Evolutionary conservation across 92 coral and sea anemone species (phyloP).

Genomic region (Epizoanthus ramosus): DNA sequence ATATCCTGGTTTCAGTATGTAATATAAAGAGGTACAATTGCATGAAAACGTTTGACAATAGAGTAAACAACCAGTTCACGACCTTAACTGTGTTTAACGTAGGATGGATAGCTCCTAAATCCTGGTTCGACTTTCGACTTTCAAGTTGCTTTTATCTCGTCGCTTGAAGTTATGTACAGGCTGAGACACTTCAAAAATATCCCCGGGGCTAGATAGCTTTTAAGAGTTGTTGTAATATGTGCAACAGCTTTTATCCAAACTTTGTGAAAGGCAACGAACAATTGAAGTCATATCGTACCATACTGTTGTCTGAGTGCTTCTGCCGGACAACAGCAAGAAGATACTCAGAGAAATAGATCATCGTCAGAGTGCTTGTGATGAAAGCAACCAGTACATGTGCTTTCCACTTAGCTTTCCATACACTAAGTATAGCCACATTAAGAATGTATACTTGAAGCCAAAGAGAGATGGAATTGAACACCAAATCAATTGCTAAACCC

Average conservation of each 20-base stretch:
- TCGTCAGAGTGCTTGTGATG: slow-evolving; percentile 25
- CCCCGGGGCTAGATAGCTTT: no score
- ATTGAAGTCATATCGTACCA: neutral
- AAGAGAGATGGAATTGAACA: slow-evolving; percentile 59
- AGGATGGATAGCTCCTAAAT: no score
- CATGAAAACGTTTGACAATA: no score
- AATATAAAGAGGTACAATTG: no score
- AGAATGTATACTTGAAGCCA: slow-evolving; percentile 49
- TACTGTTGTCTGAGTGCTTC: slow-evolving; percentile 10
- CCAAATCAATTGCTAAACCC: slow-evolving; percentile 58
- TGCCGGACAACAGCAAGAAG: slow-evolving; percentile 39
- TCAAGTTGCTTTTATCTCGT: no score
- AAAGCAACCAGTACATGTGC: slow-evolving; percentile 43
- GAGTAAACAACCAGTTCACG: no score
- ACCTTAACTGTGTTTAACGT: no score
- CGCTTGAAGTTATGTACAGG: no score
- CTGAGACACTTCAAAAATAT: no score
- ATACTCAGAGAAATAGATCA: slow-evolving; percentile 51
- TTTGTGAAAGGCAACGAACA: slow-evolving; percentile 20
- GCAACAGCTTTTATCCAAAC: neutral
- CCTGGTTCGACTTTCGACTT: no score
- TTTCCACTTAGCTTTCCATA: slow-evolving; percentile 63
- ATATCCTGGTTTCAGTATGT: no score
- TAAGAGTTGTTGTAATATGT: neutral
- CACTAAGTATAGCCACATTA: slow-evolving; percentile 55